A percentile compares a stretch with the other conserved stretches of the same genome.
phyloP scores from a whole-genome alignment of 2,888 invertebrate genomes.

The Beris chalybata region DNA sequence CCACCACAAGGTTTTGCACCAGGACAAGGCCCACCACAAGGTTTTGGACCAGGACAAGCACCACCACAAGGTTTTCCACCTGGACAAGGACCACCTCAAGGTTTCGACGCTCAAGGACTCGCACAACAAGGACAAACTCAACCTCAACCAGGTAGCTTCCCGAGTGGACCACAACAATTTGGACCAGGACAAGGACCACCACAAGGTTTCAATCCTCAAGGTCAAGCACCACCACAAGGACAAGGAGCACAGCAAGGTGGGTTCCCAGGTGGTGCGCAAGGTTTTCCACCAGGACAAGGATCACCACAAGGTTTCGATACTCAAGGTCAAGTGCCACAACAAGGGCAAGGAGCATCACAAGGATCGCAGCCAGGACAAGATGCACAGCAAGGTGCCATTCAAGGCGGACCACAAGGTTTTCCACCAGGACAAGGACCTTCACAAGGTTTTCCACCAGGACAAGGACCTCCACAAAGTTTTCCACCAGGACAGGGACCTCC shows the following conservation, averaged over 20 bases:
- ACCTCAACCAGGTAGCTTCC: neutral
- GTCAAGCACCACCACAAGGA: neutral
- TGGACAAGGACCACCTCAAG: neutral
- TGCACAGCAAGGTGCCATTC: constrained; percentile 4
- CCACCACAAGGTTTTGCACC: neutral
- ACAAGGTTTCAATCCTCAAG: neutral
- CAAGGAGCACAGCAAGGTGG: neutral
- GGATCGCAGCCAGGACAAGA: neutral
- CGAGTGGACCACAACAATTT: neutral
- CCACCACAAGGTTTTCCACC: neutral
- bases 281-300: neutral
- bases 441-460: neutral
- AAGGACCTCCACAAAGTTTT: neutral
- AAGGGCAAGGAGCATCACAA: neutral
- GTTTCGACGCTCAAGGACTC: neutral
- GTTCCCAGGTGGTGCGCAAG: neutral
- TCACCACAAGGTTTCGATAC: neutral
- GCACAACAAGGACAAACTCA: constrained; percentile 2
- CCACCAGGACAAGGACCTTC: neutral
- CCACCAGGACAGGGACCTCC: neutral
- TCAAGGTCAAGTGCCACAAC: neutral
- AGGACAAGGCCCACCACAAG: neutral
- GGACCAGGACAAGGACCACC: neutral
- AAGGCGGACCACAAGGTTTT: neutral
- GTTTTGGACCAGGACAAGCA: neutral